These are phyloP conservation scores for Bombus sibiricus DNA, from an alignment of 1,140 invertebrate species.

Conservation along the genomic window DNA sequence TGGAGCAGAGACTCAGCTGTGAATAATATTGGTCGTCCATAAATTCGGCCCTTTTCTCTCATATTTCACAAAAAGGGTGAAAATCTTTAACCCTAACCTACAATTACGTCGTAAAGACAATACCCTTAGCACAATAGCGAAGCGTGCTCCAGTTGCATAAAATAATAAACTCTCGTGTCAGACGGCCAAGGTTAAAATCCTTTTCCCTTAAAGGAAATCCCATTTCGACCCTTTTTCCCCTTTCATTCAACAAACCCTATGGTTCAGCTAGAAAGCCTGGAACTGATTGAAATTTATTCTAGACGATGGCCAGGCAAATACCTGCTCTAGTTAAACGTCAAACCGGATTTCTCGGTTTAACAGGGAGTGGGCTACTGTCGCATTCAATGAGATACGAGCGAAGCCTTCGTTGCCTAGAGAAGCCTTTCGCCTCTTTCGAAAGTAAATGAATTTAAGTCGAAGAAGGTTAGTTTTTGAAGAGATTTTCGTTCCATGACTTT, in stretches of 20 bases:
- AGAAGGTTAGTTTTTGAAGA: neutral
- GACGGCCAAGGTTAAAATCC: constrained; percentile 68
- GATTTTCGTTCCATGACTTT: neutral
- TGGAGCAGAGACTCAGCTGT: constrained; percentile 66
- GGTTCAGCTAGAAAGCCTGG: constrained; percentile 4
- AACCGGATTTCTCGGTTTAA: constrained; percentile 24
- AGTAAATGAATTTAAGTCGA: neutral
- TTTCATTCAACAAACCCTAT: neutral
- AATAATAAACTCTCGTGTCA: constrained; percentile 74
- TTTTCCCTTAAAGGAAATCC: constrained; percentile 59
- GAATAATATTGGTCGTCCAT: constrained; percentile 10
- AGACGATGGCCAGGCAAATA: constrained; percentile 46
- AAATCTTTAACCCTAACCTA: constrained; percentile 79
- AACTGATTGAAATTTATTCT: constrained; percentile 41
- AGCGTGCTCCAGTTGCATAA: constrained; percentile 77
- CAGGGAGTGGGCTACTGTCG: constrained; percentile 20
- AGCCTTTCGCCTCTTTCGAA: neutral
- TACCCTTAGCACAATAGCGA: constrained; percentile 64
- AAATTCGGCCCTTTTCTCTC: constrained; percentile 23
- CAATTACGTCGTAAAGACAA: constrained; percentile 78
- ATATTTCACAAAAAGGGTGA: constrained; percentile 73
- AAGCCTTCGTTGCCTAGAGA: neutral
- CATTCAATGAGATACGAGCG: neutral
- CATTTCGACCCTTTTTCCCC: constrained; percentile 36
- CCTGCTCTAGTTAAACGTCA: constrained; percentile 78